Evolutionary conservation across 2,888 invertebrate species (phyloP), one percentile per base, ranked within the genome.

Genomic region (Drosophila subquinaria): DNA sequence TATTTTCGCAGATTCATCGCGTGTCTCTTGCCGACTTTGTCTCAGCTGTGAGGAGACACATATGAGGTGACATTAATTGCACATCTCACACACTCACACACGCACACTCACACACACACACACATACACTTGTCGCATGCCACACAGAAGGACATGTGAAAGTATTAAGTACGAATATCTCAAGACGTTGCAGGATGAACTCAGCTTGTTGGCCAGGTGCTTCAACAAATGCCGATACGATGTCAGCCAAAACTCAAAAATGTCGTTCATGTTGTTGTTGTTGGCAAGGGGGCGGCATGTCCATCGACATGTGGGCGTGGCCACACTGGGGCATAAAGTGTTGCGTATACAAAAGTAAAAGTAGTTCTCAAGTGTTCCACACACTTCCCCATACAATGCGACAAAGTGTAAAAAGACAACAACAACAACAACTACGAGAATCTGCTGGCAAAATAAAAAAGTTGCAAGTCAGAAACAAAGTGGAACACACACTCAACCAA

Each of bases 301-400:
- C 15, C 35, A 15, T 13, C 13, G 51, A 10, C 8, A 13, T 1
- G 56, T 50, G 59, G 73, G 78, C 42, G 73, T 59, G 61, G 61
- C 56, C 15, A 30, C 17, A 30, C 20, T 11, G 3, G 15, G 66
- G 60, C 73, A 51, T 66, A 77, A 63, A 80, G 78, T 78, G 74
- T 89, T 87, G 85, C 82, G 71, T 84, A 82, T 68, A 89, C 85
- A 89, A 88, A 86, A 89, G 85, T 89, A 89, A 86, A 86, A 86
- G 85, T 86, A 85, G 77, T 82, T 74, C 70, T 89, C 82, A 76
- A 86, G 85, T 88, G 89, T 40, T 69, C 67, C 78, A 74, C 89
- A 73, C 83, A 73, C 83, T 82, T 89, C 84, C 75, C 83, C 81
- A 78, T 73, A 71, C 88, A 87, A 81, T 87, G 84, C 88, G 81